These are phyloP conservation scores for Dasypogon diadema DNA, from an alignment of 2,888 invertebrate genomes.

Conservation along the genomic window DNA sequence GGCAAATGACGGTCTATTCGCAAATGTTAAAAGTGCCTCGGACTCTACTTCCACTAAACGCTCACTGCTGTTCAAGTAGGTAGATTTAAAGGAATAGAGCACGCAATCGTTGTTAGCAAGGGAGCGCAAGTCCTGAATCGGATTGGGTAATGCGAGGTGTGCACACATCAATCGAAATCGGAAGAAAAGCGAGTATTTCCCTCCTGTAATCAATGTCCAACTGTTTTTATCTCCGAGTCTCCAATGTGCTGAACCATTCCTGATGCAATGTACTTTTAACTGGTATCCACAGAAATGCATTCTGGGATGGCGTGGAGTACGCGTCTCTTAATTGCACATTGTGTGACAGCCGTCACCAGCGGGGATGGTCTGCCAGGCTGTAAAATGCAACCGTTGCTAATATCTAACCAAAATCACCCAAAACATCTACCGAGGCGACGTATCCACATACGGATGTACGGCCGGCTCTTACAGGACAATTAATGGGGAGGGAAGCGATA, in stretches of 20 bases:
- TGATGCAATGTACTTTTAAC: conserved; percentile 21
- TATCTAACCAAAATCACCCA: conserved; percentile 46
- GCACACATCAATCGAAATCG: conserved; percentile 1
- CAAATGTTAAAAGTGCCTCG: not conserved
- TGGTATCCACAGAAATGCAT: conserved; percentile 38
- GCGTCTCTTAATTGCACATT: conserved; percentile 54
- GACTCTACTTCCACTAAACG: no score
- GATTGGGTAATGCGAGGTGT: not conserved
- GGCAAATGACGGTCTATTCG: not conserved
- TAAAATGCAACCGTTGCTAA: conserved; percentile 54
- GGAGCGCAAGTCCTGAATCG: not conserved
- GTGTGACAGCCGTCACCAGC: conserved; percentile 50
- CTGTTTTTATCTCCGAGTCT: conserved; percentile 11
- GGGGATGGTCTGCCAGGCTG: conserved; percentile 45
- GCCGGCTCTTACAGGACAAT: conserved; percentile 20
- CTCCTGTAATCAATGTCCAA: conserved; percentile 26
- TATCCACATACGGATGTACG: not conserved
- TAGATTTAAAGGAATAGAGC: no score
- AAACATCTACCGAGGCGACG: conserved; percentile 15
- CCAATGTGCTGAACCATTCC: conserved; percentile 13
- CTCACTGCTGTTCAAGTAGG: no score
- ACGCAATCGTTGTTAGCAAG: no score
- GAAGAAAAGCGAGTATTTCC: not conserved
- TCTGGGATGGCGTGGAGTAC: conserved; percentile 7
- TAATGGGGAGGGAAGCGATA: conserved; percentile 41